Evolutionary conservation across 2,113 vertebrate genomes (phyloP).

Genomic region (Geococcyx californianus): DNA sequence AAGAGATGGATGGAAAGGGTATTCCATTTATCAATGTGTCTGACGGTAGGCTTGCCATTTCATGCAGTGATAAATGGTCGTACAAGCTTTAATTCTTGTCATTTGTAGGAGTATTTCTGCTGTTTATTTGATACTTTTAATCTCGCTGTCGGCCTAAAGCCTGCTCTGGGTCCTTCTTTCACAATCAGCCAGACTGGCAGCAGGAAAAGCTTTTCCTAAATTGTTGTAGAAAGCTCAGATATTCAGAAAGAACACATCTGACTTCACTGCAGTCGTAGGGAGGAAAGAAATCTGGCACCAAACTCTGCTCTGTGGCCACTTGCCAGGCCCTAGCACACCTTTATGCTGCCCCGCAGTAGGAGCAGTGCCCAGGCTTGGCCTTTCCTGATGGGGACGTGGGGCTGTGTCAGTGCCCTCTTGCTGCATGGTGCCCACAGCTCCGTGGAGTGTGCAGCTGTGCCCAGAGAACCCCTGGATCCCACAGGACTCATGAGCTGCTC

Average conservation of each 20-base stretch:
- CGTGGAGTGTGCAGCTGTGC: neutral
- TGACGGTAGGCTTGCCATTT: slow-evolving; percentile 35
- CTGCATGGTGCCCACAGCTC: neutral
- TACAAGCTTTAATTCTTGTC: slow-evolving; percentile 20
- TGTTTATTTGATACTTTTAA: slow-evolving; percentile 12
- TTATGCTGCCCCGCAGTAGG: too few relatives aligned
- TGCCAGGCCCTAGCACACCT: neutral
- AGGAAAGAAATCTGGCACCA: neutral
- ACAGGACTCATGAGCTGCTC: neutral
- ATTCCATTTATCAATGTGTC: slow-evolving; percentile 60
- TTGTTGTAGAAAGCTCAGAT: too few relatives aligned
- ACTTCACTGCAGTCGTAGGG: neutral
- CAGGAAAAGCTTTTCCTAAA: neutral
- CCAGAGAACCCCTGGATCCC: neutral
- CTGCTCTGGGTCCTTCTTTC: neutral
- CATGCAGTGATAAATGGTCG: slow-evolving; percentile 51
- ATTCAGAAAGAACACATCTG: neutral
- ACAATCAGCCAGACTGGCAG: neutral
- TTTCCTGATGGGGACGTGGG: neutral
- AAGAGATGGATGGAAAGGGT: slow-evolving; percentile 69
- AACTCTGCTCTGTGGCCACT: neutral
- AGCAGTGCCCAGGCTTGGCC: too few relatives aligned
- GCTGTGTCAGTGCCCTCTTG: neutral
- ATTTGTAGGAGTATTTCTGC: slow-evolving; percentile 25
- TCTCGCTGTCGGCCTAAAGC: neutral